Conservation (phyloP, 2,888 invertebrate species). For the Cryptus armator region DNA sequence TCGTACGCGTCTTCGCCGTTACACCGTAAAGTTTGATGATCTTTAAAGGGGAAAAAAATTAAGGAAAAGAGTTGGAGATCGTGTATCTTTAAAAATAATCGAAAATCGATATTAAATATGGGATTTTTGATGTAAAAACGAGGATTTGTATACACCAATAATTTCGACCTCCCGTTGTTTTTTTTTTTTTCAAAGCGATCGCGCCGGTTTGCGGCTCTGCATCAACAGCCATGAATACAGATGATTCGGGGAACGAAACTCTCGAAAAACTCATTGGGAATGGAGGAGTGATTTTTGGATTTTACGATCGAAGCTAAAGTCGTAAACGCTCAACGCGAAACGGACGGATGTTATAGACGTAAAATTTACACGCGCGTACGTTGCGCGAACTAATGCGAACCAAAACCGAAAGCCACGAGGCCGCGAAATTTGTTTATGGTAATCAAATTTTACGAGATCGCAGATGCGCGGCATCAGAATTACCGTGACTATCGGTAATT, state of each 20-base stretch:
- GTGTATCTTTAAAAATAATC: too few relatives aligned
- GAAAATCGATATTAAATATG: too few relatives aligned
- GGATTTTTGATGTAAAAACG: too few relatives aligned
- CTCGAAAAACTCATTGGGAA: slow-evolving; percentile 45
- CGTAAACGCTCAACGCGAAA: slow-evolving; percentile 32
- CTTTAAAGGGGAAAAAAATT: neutral
- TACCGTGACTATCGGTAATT: neutral
- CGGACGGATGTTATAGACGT: slow-evolving; percentile 64
- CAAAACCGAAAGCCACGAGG: slow-evolving; percentile 30
- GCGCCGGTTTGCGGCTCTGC: neutral
- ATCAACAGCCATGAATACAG: slow-evolving; percentile 21
- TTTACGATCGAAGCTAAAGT: slow-evolving; percentile 33
- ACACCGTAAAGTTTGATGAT: neutral
- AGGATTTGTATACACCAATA: neutral
- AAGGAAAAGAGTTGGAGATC: neutral
- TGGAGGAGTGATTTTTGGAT: slow-evolving; percentile 49
- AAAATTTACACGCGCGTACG: slow-evolving; percentile 56
- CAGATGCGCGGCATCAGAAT: neutral
- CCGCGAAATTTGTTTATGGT: slow-evolving; percentile 68
- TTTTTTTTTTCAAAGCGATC: neutral
- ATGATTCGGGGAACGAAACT: slow-evolving; percentile 26
- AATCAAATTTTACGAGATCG: slow-evolving; percentile 66
- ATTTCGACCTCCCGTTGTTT: slow-evolving; percentile 1
- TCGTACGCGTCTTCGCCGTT: neutral
- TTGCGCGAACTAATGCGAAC: slow-evolving; percentile 22